Evolutionary conservation across 2,888 invertebrate species (phyloP).

Genomic region (Prosapia bicincta): DNA sequence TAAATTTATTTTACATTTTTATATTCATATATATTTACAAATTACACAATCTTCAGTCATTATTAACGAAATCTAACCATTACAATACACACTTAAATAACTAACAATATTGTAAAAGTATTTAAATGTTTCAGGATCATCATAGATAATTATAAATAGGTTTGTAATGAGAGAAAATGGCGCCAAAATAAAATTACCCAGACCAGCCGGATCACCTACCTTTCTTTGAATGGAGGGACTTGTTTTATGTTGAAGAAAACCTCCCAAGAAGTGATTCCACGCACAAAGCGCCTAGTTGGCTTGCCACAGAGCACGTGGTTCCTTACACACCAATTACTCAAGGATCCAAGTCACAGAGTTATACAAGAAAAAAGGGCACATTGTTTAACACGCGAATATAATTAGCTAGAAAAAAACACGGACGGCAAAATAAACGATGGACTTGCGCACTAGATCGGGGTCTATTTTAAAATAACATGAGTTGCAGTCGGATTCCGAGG

Average conservation of each 20-base stretch:
- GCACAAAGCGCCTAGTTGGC: background rate
- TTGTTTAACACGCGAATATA: constrained; percentile 13
- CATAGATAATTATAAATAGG: too few relatives aligned
- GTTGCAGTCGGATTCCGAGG: constrained; percentile 6
- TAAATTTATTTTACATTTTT: too few relatives aligned
- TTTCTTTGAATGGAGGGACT: background rate
- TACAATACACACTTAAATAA: too few relatives aligned
- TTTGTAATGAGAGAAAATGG: background rate
- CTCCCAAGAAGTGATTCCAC: background rate
- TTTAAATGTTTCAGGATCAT: too few relatives aligned
- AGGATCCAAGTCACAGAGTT: background rate
- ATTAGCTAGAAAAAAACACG: constrained; percentile 16
- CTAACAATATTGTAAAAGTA: too few relatives aligned
- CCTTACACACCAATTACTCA: background rate
- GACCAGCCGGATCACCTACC: background rate
- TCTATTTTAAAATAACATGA: constrained; percentile 26
- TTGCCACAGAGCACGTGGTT: background rate
- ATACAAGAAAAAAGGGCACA: constrained; percentile 7
- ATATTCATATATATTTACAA: too few relatives aligned
- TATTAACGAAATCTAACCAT: too few relatives aligned
- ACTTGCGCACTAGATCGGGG: constrained; percentile 10
- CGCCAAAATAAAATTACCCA: background rate
- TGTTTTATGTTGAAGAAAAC: background rate
- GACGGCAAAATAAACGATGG: constrained; percentile 12
- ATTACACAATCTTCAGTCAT: too few relatives aligned